Percentiles rank a stretch among this genome's conserved stretches.
Evolutionary conservation across 1,140 invertebrate genomes (phyloP).

Genomic region (Trichonephila clavipes): DNA sequence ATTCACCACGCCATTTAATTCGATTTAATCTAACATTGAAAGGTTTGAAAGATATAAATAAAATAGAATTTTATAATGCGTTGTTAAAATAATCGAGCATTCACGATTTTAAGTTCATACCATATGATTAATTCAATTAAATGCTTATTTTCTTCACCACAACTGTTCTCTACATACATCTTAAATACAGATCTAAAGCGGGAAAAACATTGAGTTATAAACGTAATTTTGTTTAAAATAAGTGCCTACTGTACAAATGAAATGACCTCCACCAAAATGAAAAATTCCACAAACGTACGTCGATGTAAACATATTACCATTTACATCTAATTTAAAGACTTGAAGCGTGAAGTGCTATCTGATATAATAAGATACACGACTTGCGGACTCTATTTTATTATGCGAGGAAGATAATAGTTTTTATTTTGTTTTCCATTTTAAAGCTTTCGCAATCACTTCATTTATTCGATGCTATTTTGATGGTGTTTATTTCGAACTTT

Average conservation of each 20-base stretch:
- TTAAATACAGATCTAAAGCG: not conserved
- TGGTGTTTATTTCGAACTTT: not conserved
- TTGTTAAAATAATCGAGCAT: no score
- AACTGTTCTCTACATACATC: not conserved
- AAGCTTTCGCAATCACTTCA: not conserved
- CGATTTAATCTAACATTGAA: no score
- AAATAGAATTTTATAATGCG: no score
- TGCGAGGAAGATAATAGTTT: not conserved
- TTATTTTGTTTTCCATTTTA: not conserved
- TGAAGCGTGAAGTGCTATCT: not conserved
- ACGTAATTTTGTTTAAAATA: no score
- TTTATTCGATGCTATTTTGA: not conserved
- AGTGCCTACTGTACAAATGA: not conserved
- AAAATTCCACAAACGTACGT: not conserved
- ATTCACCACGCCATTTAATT: no score
- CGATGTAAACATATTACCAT: not conserved
- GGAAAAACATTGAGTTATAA: not conserved
- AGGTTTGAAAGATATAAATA: no score
- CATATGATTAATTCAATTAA: no score
- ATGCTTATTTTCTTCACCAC: not conserved
- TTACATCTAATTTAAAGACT: conserved; percentile 16
- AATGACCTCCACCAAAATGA: not conserved
- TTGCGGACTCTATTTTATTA: not conserved
- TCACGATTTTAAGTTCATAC: no score
- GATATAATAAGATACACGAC: not conserved